phyloP scores from a whole-genome alignment of 2,113 vertebrate genomes.

The Nerophis ophidion region DNA sequence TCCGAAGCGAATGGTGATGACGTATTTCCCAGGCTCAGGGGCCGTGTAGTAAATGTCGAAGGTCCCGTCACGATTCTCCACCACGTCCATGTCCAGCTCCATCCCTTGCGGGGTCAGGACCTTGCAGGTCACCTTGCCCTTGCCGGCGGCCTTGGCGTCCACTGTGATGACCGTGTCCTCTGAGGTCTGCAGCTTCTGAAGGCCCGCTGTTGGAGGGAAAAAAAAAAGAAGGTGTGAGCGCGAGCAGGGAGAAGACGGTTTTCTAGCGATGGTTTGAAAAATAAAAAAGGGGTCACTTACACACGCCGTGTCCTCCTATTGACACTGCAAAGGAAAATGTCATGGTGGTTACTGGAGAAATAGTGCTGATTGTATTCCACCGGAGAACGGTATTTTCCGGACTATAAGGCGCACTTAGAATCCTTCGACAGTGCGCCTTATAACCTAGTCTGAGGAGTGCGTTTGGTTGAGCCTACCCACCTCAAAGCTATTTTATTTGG shows the following conservation, averaged over 20 bases:
- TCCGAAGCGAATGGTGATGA: slow-evolving; percentile 89
- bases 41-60: slow-evolving; percentile 94
- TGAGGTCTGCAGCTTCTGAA: slow-evolving; percentile 79
- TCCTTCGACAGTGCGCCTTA: no score
- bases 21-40: slow-evolving; percentile 86
- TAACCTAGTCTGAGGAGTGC: no score
- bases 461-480: no score
- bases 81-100: slow-evolving; percentile 84
- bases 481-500: no score
- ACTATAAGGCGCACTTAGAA: no score
- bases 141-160: slow-evolving; percentile 84
- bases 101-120: slow-evolving; percentile 82
- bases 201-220: slow-evolving; percentile 66
- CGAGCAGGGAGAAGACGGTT: background rate
- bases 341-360: slow-evolving; percentile 4
- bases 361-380: no score
- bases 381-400: no score
- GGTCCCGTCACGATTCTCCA: slow-evolving; percentile 81
- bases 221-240: slow-evolving; percentile 12
- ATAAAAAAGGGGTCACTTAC: slow-evolving; percentile 69
- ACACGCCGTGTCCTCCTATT: slow-evolving; percentile 87
- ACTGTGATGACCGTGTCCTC: slow-evolving; percentile 82
- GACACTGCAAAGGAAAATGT: slow-evolving; percentile 75
- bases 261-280: background rate
- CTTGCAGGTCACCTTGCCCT: slow-evolving; percentile 88